phyloP scores from a whole-genome alignment of 2,113 vertebrate species.

The Emydocephalus ijimae region DNA sequence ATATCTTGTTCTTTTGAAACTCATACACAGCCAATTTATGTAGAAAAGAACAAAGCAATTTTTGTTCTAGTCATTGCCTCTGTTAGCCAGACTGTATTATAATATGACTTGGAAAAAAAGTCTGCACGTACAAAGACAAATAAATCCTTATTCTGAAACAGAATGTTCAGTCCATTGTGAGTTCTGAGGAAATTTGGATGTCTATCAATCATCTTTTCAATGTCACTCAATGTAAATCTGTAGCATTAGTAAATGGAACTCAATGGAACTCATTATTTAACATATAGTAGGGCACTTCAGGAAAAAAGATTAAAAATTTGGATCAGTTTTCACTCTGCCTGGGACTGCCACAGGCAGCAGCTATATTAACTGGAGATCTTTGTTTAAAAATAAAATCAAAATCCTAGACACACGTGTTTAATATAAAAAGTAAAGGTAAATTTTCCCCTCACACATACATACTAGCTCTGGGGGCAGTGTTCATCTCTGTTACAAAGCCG shows the following conservation, averaged over 20 bases:
- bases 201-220: not conserved
- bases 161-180: not conserved
- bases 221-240: not conserved
- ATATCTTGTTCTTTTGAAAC: not conserved
- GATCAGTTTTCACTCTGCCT: not conserved
- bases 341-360: not conserved
- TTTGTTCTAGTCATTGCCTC: not conserved
- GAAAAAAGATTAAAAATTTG: not conserved
- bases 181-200: constrained; percentile 9
- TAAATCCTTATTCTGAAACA: constrained; percentile 28
- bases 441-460: too few species aligned
- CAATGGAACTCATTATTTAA: not conserved
- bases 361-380: not conserved
- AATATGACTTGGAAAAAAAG: constrained; percentile 17
- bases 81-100: constrained; percentile 23
- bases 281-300: constrained; percentile 8
- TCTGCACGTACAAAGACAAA: constrained; percentile 1
- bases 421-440: too few species aligned
- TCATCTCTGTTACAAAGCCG: too few species aligned
- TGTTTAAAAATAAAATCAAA: not conserved
- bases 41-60: not conserved
- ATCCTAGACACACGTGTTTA: not conserved
- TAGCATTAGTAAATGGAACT: not conserved
- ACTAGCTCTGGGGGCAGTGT: too few species aligned
- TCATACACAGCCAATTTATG: constrained; percentile 22